These are phyloP conservation scores for Fundulus diaphanus DNA, from an alignment of 2,797 vertebrate genomes.

Conservation along the genomic window DNA sequence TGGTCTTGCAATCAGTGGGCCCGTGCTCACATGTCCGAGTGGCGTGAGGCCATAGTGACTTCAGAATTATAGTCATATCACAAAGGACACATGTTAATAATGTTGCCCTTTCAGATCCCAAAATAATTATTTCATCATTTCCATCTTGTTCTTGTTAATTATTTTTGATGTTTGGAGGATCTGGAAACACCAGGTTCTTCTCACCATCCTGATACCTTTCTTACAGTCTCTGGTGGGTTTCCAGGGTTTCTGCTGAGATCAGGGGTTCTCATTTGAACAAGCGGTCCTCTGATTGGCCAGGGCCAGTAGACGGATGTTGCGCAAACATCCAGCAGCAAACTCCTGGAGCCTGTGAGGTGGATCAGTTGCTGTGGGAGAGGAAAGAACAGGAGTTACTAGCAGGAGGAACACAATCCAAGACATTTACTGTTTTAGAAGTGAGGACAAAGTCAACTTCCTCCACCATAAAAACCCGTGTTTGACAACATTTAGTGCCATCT, in stretches of 20 bases:
- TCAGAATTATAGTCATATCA: too few relatives aligned
- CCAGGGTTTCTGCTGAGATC: background rate
- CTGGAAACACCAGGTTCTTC: background rate
- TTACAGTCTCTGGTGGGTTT: background rate
- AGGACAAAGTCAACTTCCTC: background rate
- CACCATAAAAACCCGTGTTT: background rate
- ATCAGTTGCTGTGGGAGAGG: background rate
- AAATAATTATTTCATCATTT: background rate
- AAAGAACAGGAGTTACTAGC: background rate
- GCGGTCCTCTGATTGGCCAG: background rate
- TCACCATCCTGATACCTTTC: background rate
- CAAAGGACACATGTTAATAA: background rate
- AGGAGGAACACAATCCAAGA: background rate
- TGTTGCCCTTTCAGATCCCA: background rate
- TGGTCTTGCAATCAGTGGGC: too few relatives aligned
- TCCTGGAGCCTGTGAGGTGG: background rate
- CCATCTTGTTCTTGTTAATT: background rate
- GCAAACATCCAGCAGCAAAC: slow-evolving; percentile 1
- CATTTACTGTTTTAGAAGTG: background rate
- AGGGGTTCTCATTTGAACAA: background rate
- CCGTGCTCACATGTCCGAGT: too few relatives aligned
- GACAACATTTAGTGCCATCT: background rate
- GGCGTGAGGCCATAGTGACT: too few relatives aligned
- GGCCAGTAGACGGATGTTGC: slow-evolving; percentile 1
- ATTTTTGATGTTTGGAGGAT: slow-evolving; percentile 3